Percentiles rank a stretch among this genome's conserved stretches.
Evolutionary conservation across 2,113 vertebrate species (phyloP).

Genomic region (Neogobius melanostomus): DNA sequence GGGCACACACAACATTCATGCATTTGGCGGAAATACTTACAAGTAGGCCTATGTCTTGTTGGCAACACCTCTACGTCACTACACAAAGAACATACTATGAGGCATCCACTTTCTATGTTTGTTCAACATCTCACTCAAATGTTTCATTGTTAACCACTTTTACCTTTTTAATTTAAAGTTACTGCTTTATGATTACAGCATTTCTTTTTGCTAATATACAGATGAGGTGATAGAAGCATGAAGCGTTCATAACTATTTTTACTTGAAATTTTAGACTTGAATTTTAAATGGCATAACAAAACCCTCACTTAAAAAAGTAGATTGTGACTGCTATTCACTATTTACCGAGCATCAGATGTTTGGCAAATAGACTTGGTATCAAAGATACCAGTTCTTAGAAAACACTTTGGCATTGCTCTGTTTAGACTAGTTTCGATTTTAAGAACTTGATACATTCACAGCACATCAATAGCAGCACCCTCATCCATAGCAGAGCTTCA

Average conservation of each 20-base stretch:
- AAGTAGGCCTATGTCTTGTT: background rate
- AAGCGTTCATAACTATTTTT: no score
- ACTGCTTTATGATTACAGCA: background rate
- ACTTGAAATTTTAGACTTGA: no score
- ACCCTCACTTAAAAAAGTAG: no score
- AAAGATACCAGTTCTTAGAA: no score
- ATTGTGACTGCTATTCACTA: no score
- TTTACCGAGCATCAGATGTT: no score
- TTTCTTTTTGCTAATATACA: background rate
- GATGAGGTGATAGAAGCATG: no score
- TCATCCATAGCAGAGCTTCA: slow-evolving; percentile 15
- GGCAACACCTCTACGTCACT: background rate
- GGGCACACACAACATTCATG: background rate
- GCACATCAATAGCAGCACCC: slow-evolving; percentile 14
- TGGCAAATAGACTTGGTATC: no score
- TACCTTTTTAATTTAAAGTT: background rate
- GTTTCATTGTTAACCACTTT: background rate
- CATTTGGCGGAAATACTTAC: background rate
- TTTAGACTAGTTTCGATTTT: background rate
- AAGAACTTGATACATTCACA: slow-evolving; percentile 6
- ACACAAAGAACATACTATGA: background rate
- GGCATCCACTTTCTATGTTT: background rate
- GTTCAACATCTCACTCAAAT: background rate
- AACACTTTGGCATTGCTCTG: no score
- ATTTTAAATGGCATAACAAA: no score